These are phyloP conservation scores for Dreissena polymorpha DNA, from an alignment of 1,140 invertebrate species.

Conservation along the genomic window DNA sequence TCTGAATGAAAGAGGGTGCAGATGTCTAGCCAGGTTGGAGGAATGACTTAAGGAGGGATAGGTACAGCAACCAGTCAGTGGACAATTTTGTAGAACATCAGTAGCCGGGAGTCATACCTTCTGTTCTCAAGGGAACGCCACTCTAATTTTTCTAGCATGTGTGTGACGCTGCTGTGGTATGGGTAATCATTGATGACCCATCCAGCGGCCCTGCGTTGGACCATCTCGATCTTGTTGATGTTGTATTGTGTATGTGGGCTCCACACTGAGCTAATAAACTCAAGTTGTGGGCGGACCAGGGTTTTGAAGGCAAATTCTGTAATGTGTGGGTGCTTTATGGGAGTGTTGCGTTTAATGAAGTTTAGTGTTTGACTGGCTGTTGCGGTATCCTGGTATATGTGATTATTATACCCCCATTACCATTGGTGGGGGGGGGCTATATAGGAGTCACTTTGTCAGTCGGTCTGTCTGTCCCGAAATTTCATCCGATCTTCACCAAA, in stretches of 20 bases:
- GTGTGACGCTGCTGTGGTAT: slow-evolving; percentile 28
- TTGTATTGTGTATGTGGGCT: neutral
- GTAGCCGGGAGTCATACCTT: slow-evolving; percentile 19
- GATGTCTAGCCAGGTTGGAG: no score
- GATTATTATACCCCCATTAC: no score
- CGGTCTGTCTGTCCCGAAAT: no score
- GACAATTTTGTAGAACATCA: slow-evolving; percentile 32
- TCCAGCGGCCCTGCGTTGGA: slow-evolving; percentile 22
- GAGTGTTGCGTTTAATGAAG: slow-evolving; percentile 12
- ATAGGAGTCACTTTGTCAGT: no score
- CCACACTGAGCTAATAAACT: slow-evolving; percentile 2
- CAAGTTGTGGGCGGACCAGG: neutral
- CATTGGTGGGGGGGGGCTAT: no score
- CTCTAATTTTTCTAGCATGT: slow-evolving; percentile 24
- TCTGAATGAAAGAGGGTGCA: no score
- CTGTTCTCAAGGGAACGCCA: slow-evolving; percentile 35
- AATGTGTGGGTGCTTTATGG: slow-evolving; percentile 14
- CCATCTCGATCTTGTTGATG: slow-evolving; percentile 18
- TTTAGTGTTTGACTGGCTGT: slow-evolving; percentile 22
- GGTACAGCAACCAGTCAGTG: neutral
- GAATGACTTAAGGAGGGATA: no score
- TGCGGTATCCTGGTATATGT: slow-evolving; percentile 25
- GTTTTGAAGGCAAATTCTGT: slow-evolving; percentile 11
- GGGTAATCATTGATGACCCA: slow-evolving; percentile 13
- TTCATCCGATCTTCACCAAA: no score